Conservation (phyloP, 2,797 vertebrate species). For the Acropternis orthonyx region DNA sequence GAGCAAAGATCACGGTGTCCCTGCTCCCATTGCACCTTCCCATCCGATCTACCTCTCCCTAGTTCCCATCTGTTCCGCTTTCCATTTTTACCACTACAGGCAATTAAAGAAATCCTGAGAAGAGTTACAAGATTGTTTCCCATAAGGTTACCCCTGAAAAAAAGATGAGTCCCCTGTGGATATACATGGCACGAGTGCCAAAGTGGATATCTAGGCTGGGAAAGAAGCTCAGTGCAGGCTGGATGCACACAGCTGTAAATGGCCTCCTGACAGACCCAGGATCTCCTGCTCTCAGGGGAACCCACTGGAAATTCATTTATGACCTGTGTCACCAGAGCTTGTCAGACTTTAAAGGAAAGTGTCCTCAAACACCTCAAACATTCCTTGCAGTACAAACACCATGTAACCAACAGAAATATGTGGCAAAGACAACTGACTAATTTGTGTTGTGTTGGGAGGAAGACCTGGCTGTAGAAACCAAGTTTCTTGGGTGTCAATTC, state of each 20-base stretch:
- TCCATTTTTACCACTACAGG: background rate
- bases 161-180: background rate
- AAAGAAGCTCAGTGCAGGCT: background rate
- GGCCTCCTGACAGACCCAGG: background rate
- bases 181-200: fast-evolving
- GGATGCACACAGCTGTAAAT: background rate
- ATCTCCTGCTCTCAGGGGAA: background rate
- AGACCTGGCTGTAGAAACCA: background rate
- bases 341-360: background rate
- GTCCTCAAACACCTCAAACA: background rate
- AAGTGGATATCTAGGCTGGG: background rate
- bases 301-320: background rate
- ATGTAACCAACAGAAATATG: background rate
- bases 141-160: background rate
- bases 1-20: background rate
- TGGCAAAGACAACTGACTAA: background rate
- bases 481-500: background rate
- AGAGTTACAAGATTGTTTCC: background rate
- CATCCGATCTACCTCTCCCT: background rate
- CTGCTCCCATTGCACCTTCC: background rate
- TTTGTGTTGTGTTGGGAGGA: background rate
- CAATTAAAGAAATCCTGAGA: background rate
- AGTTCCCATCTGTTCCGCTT: background rate
- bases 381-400: background rate
- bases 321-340: background rate